Base-by-base conservation (phyloP, 2,113 vertebrate species). In the Upupa epops region DNA sequence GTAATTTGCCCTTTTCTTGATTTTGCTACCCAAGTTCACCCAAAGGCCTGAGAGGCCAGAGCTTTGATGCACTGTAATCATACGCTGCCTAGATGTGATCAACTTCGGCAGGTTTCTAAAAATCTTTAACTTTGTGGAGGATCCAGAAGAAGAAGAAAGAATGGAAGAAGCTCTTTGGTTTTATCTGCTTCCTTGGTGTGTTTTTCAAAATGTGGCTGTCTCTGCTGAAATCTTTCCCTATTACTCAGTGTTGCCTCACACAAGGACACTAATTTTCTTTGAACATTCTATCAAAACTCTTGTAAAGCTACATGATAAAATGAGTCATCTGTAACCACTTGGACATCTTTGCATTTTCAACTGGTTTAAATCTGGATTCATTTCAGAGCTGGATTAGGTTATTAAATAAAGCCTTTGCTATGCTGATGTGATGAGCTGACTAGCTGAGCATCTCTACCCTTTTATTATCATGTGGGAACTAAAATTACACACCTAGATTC, bases 381-480 rank as follows among this genome's bases (percentile, higher is more conserved):
- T 92, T 95, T 93, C 95, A 96, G 95, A 79, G 87, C 64, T 83
- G 86, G 84, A 61, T 89, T 80, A 77, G 84, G 24, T 89, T 93
- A 94, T 85, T 90, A 95, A 95, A 91, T 40, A 85, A 85, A 94
- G 86, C 71, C 86, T 96, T 95, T 95, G 94, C 93, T 94, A 92
- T 94, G 93, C 83, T 95, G 90, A 92, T 96, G 88, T 25, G 88
- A 93, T 92, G 89, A 87, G 64, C 68, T 0, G 18, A 76, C 87
- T 82, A 91, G 78, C 51, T 94, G 78, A 93, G 81, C 2, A 1
- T 59, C 77, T 55, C 78, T 92, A 65, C 55, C 51, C 78, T 86
- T 89, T 91, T 92, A 93, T 84, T 93, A 89, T 93, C 89, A 92
- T 90, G 93, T 84, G 94, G 89, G 89, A 93, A 96, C 92, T 70